Percentiles rank a stretch among this genome's conserved stretches.
These are phyloP conservation scores for Ceratosolen solmsi DNA, from an alignment of 1,140 invertebrate species.

Conservation along the genomic window DNA sequence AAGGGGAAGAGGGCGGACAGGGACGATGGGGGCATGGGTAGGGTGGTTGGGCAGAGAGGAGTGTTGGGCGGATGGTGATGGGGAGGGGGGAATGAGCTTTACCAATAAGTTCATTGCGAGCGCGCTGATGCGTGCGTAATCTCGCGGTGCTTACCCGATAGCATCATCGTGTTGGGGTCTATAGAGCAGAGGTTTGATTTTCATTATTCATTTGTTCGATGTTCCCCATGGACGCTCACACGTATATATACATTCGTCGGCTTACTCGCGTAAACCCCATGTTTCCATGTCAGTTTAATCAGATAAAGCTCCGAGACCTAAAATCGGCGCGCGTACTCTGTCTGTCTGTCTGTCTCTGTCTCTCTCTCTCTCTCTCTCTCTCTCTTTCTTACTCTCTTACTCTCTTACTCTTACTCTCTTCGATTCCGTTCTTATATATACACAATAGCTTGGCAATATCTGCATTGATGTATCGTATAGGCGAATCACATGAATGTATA, in stretches of 20 bases:
- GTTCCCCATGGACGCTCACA: constrained; percentile 65
- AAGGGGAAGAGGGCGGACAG: not conserved
- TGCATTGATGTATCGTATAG: not conserved
- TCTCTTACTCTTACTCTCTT: not conserved
- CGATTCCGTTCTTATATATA: not conserved
- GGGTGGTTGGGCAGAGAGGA: not conserved
- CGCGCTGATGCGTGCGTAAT: constrained; percentile 72
- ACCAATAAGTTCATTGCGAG: constrained; percentile 65
- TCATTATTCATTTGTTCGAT: constrained; percentile 73
- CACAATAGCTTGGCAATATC: not conserved
- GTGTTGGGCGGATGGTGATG: not conserved
- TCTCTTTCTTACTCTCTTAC: not conserved
- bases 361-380: not conserved
- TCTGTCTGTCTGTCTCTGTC: not conserved
- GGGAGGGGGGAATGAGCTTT: not conserved
- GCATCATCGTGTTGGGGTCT: constrained; percentile 57
- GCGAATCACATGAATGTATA: not conserved
- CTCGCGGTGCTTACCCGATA: constrained; percentile 68
- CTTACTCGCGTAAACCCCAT: constrained; percentile 71
- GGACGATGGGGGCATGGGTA: not conserved
- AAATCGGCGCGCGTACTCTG: constrained; percentile 55
- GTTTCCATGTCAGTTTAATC: constrained; percentile 73
- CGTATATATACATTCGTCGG: constrained; percentile 35
- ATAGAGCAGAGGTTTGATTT: constrained; percentile 68
- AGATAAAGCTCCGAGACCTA: constrained; percentile 66